These are phyloP conservation scores for Alfaro cultratus DNA, from an alignment of 2,797 vertebrate species.

Conservation along the genomic window DNA sequence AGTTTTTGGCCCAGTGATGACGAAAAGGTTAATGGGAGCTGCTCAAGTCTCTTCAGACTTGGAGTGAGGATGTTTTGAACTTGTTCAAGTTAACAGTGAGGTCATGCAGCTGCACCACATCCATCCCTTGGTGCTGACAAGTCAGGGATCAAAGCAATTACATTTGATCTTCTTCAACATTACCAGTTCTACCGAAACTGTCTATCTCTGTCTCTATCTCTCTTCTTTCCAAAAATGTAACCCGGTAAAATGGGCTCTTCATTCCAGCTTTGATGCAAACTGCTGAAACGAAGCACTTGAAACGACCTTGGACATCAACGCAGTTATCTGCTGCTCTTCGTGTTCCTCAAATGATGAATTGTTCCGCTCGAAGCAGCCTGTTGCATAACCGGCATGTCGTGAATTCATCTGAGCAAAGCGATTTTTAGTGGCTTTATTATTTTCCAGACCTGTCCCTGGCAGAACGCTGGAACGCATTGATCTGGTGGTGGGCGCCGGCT, in stretches of 20 bases:
- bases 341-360: slow-evolving; percentile 28
- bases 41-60: slow-evolving; percentile 19
- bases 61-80: slow-evolving; percentile 41
- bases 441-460: slow-evolving; percentile 20
- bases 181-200: background rate
- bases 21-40: slow-evolving; percentile 53
- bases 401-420: slow-evolving; percentile 39
- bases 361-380: slow-evolving; percentile 46
- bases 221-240: background rate
- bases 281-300: background rate
- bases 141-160: slow-evolving; percentile 10
- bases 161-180: slow-evolving; percentile 6
- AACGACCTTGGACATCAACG: slow-evolving; percentile 25
- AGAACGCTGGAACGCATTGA: slow-evolving; percentile 39
- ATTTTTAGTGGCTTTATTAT: background rate
- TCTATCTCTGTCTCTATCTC: background rate
- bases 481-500: slow-evolving; percentile 33
- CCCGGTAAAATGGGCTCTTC: background rate
- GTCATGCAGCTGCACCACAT: slow-evolving; percentile 28
- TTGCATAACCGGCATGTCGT: slow-evolving; percentile 60
- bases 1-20: slow-evolving; percentile 27
- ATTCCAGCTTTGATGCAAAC: background rate
- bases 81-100: slow-evolving; percentile 51
- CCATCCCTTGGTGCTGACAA: background rate
- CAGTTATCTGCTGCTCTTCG: slow-evolving; percentile 9